Conservation (phyloP, 2,888 invertebrate genomes). For the Aricia artaxerxes region DNA sequence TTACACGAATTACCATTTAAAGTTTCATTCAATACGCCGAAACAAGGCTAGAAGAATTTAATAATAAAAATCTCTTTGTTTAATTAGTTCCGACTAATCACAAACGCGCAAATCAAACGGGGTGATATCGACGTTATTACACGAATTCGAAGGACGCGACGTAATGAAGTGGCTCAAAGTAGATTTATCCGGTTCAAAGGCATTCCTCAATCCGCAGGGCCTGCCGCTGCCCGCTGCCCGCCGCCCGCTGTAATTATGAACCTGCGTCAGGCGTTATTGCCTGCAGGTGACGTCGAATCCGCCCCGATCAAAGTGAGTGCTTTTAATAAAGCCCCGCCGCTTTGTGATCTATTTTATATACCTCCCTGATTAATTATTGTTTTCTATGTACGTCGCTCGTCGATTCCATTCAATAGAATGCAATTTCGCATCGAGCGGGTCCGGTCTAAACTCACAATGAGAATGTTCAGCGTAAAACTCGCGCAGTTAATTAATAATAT, state of each 20-base stretch:
- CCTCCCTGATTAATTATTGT: slow-evolving; percentile 23
- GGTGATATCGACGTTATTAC: slow-evolving; percentile 25
- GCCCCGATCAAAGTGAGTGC: slow-evolving; percentile 73
- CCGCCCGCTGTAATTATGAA: slow-evolving; percentile 63
- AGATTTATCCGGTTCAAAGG: slow-evolving; percentile 60
- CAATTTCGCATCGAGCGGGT: neutral
- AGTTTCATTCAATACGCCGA: neutral
- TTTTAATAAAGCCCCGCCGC: slow-evolving; percentile 67
- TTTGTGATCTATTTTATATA: slow-evolving; percentile 28
- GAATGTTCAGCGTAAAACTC: neutral
- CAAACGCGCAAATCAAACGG: neutral
- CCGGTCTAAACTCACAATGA: neutral
- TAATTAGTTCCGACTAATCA: neutral
- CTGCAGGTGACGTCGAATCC: slow-evolving; percentile 73
- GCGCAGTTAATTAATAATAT: slow-evolving; percentile 3
- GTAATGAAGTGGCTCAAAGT: slow-evolving; percentile 62
- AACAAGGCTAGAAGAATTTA: neutral
- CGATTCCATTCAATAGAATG: slow-evolving; percentile 21
- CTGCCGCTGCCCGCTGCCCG: slow-evolving; percentile 47
- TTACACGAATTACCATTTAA: neutral
- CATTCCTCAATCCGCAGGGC: slow-evolving; percentile 55
- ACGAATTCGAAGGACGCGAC: slow-evolving; percentile 38
- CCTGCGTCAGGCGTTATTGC: slow-evolving; percentile 65
- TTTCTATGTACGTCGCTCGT: slow-evolving; percentile 21
- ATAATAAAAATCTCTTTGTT: neutral